A percentile compares a stretch with the other conserved stretches of the same genome.
Evolutionary conservation across 2,113 vertebrate species (phyloP).

Genomic region (Thermophis baileyi): DNA sequence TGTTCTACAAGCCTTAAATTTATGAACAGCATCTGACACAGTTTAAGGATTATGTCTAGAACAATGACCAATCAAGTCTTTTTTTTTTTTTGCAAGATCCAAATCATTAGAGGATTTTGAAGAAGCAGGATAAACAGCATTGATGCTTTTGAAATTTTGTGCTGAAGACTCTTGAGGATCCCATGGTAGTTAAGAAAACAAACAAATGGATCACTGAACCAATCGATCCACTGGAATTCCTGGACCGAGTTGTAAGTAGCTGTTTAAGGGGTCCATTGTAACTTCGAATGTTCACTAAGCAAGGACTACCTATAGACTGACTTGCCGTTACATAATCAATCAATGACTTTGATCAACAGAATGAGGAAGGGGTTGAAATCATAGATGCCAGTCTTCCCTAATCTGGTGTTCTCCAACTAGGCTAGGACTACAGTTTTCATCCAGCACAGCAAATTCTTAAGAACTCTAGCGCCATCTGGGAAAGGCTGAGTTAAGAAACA

Average conservation of each 20-base stretch:
- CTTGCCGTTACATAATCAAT: background rate
- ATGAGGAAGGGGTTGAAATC: background rate
- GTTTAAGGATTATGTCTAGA: background rate
- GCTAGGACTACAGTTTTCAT: background rate
- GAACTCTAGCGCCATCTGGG: background rate
- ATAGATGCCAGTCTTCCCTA: background rate
- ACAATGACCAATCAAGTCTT: background rate
- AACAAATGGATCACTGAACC: background rate
- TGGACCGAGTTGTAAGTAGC: background rate
- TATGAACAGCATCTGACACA: background rate
- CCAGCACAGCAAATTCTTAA: background rate
- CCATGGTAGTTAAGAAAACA: background rate
- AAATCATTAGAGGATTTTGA: background rate
- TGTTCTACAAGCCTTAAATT: background rate
- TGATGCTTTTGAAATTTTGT: background rate
- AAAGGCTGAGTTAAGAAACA: background rate
- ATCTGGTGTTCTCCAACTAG: background rate
- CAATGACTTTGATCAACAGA: background rate
- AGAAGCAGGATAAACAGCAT: background rate
- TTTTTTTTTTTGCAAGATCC: background rate
- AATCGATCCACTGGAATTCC: background rate
- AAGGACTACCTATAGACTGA: background rate
- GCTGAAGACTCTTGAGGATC: background rate
- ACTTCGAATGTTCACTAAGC: background rate
- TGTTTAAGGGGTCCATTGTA: background rate